These are phyloP conservation scores for Drosophila arawakana DNA, from an alignment of 1,140 invertebrate genomes.

Conservation along the genomic window DNA sequence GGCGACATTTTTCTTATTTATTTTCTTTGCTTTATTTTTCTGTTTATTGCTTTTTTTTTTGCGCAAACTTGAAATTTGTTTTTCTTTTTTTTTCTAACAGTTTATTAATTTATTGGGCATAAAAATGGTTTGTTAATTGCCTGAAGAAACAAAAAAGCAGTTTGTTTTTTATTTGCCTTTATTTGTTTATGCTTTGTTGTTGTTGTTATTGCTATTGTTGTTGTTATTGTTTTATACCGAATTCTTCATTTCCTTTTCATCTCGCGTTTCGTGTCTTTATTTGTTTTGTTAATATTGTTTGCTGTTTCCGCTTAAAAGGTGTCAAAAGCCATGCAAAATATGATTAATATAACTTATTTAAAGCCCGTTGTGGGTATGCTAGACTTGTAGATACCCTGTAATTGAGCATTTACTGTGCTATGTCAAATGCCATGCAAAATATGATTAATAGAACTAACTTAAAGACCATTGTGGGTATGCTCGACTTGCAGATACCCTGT, in stretches of 20 bases:
- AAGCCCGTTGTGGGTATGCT: neutral
- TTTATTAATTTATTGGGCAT: conserved; percentile 50
- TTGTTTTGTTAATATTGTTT: conserved; percentile 30
- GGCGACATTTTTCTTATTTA: conserved; percentile 19
- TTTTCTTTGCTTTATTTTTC: neutral
- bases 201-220: neutral
- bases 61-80: conserved; percentile 10
- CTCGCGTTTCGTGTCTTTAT: conserved; percentile 17
- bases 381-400: neutral
- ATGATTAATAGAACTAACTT: conserved; percentile 4
- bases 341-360: conserved; percentile 7
- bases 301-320: conserved; percentile 37
- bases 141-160: conserved; percentile 30
- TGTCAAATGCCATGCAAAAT: conserved; percentile 32
- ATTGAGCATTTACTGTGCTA: neutral
- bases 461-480: neutral
- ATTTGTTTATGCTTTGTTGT: neutral
- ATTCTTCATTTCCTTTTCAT: conserved; percentile 17
- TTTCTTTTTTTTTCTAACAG: conserved; percentile 5
- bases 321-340: conserved; percentile 35
- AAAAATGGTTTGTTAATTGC: conserved; percentile 45
- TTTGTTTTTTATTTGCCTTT: conserved; percentile 28
- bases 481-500: too few relatives aligned
- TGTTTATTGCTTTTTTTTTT: conserved; percentile 1
- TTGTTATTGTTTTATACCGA: conserved; percentile 4